Base-by-base conservation (phyloP, 2,113 vertebrate species). In the Anolis sagrei region DNA sequence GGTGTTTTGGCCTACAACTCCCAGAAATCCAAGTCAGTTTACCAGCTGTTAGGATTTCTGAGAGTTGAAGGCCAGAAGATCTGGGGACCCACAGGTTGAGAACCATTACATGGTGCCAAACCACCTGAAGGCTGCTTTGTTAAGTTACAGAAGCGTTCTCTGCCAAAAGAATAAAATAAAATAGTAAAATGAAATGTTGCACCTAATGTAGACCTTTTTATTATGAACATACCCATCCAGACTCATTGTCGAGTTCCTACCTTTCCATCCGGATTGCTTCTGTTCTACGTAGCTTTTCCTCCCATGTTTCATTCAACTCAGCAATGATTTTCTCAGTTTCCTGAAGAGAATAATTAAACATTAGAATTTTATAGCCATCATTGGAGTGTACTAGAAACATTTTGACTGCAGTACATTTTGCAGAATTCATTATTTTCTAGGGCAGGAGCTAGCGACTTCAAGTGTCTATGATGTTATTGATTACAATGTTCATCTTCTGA, bases 301-400 rank as follows among this genome's bases (percentile, higher is more conserved):
- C 98, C 99, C 99, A 99, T 0, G 99, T 99, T 92, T 99, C 99
- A 0, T 99, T 99, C 89, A 99, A 97, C 89, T 99, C 99, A 0
- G 99, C 99, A 3, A 99, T 99, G 89, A 99, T 99, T 94, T 99
- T 99, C 92, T 99, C 98, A 0, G 99, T 99, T 95, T 99, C 99
- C 99, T 99, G 93, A 3, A 0, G 1, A 48, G 66, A 0, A 0
- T 0, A 29, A 29, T 81, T 68, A 82, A 51, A 5, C 7, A 1
- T 84, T 5, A 90, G 76, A 0, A 0, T 0, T 0, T 3, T 1
- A 4, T 39, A 29, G 14, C 4, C 4, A 7, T 16, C 2, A 7
- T 0, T 1, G 49, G 36, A 62, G n/a, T 44, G 9, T 4, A 34
- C 61, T 66, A 61, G 64, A 83, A 19, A 66, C 79, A 66, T 64